These are phyloP conservation scores for Myotis lucifugus DNA, from an alignment of 2,113 vertebrate species.

Conservation along the genomic window DNA sequence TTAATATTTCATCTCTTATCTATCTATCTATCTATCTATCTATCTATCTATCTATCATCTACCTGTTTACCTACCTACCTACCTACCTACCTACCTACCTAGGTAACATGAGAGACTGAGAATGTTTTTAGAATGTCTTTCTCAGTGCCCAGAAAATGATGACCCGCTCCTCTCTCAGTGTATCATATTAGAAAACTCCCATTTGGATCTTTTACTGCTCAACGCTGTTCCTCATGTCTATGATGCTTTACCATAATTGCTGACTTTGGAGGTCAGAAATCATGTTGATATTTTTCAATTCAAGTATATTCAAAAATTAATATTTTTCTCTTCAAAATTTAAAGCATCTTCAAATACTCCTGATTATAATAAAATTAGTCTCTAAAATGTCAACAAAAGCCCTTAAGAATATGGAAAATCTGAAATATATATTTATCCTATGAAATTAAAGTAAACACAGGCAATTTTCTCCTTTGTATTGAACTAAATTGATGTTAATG, in stretches of 20 bases:
- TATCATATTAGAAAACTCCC: neutral
- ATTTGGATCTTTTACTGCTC: neutral
- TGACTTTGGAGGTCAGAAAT: conserved; percentile 11
- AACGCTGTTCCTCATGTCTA: neutral
- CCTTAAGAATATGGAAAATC: neutral
- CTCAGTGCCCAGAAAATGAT: neutral
- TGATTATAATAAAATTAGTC: conserved; percentile 11
- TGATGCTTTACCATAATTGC: neutral
- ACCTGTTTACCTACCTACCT: neutral
- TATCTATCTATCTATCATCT: neutral
- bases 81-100: neutral
- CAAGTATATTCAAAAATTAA: conserved; percentile 12
- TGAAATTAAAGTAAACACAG: conserved; percentile 59
- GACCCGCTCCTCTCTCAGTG: no score
- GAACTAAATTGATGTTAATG: conserved; percentile 63
- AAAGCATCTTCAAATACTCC: neutral
- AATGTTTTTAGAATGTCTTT: neutral
- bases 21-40: neutral
- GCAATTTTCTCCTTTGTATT: conserved; percentile 58
- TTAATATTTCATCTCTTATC: neutral
- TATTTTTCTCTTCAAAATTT: neutral
- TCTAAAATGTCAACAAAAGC: neutral
- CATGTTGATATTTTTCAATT: neutral
- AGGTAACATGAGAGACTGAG: neutral
- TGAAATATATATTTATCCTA: conserved; percentile 50